These are phyloP conservation scores for Anthopleura sola DNA, from an alignment of 64 coral and sea anemone genomes.

Conservation along the genomic window DNA sequence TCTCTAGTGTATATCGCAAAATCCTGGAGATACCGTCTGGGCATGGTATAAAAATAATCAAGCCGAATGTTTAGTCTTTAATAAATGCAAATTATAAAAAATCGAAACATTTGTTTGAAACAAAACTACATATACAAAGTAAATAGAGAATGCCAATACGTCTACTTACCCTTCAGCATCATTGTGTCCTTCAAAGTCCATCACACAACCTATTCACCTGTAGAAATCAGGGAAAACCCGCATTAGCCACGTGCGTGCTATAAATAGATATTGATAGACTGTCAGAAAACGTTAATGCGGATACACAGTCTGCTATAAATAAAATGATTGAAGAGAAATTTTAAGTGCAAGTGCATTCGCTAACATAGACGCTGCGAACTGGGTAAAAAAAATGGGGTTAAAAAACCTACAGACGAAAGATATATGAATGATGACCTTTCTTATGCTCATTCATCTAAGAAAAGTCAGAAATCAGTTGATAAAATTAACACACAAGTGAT, in stretches of 20 bases:
- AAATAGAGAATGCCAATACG: not conserved
- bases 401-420: not conserved
- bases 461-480: not conserved
- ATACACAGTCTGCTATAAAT: not conserved
- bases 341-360: not conserved
- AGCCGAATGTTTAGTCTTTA: conserved; percentile 55
- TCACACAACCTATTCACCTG: conserved; percentile 42
- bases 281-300: not conserved
- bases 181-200: conserved; percentile 59
- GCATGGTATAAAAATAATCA: not conserved
- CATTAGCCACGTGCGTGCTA: conserved; percentile 48
- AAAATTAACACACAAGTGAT: not conserved
- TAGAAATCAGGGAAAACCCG: conserved; percentile 65
- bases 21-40: not conserved
- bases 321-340: not conserved
- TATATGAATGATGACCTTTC: not conserved
- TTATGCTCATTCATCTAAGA: not conserved
- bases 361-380: not conserved
- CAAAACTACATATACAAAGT: not conserved
- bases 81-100: conserved; percentile 38
- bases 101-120: not conserved
- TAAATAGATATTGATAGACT: not conserved
- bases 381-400: not conserved
- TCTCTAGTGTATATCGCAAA: not conserved
- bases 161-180: conserved; percentile 49